Evolutionary conservation across 2,113 vertebrate species (phyloP).

Genomic region (Aspiorhynchus laticeps): DNA sequence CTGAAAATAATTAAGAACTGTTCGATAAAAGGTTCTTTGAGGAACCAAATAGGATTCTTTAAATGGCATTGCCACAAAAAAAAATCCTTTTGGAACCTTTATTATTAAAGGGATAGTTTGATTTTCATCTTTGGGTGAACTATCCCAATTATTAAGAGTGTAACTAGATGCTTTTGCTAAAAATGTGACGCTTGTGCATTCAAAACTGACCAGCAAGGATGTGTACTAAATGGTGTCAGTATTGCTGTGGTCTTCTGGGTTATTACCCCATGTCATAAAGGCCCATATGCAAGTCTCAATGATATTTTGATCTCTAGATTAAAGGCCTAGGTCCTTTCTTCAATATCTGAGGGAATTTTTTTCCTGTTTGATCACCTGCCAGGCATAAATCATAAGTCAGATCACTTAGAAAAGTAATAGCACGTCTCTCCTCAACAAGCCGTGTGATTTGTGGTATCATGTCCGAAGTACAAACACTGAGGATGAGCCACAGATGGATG

Average conservation of each 20-base stretch:
- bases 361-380: not conserved
- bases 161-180: not conserved
- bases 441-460: not conserved
- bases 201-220: not conserved
- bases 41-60: too few relatives aligned
- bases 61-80: too few relatives aligned
- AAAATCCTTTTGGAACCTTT: too few relatives aligned
- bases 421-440: constrained; percentile 4
- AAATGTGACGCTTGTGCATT: not conserved
- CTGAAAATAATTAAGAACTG: too few relatives aligned
- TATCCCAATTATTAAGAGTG: too few relatives aligned
- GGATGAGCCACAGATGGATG: not conserved
- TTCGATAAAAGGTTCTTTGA: too few relatives aligned
- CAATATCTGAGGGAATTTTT: not conserved
- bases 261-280: not conserved
- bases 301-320: not conserved
- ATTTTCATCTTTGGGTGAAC: too few relatives aligned
- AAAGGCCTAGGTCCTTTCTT: not conserved
- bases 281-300: not conserved
- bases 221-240: not conserved
- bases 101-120: too few relatives aligned
- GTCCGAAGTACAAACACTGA: not conserved
- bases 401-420: not conserved
- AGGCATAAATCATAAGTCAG: not conserved
- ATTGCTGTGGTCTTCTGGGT: not conserved